phyloP scores from a whole-genome alignment of 2,113 vertebrate species.

The Macheiramphus alcinus region DNA sequence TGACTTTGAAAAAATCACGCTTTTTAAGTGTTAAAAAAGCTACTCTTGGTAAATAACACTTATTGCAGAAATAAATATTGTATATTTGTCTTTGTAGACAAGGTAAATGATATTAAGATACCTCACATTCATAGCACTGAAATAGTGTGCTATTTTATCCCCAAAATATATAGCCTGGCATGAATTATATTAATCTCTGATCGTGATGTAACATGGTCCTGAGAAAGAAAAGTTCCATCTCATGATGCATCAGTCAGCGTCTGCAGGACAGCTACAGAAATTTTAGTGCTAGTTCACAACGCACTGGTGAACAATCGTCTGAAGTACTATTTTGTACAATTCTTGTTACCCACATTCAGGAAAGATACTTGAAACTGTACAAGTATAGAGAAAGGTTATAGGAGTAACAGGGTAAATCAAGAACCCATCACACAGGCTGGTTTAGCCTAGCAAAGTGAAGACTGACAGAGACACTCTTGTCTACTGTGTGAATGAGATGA shows the following conservation, averaged over 20 bases:
- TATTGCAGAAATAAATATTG: neutral
- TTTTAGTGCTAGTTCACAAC: neutral
- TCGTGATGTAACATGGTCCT: neutral
- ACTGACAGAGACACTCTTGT: neutral
- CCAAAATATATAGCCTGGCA: neutral
- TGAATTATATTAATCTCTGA: neutral
- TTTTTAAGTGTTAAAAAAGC: neutral
- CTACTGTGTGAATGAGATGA: neutral
- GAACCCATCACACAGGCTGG: neutral
- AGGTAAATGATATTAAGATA: neutral
- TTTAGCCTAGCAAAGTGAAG: neutral
- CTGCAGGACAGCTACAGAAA: neutral
- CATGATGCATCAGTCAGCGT: accelerated
- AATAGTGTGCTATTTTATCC: neutral
- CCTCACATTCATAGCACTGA: neutral
- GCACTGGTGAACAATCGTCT: neutral
- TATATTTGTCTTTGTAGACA: neutral
- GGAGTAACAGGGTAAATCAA: neutral
- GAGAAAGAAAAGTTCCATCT: neutral
- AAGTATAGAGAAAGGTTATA: neutral
- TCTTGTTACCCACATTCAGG: neutral
- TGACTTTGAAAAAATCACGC: neutral
- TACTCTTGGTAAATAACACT: neutral
- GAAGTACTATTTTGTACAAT: neutral
- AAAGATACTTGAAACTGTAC: neutral